Conservation (phyloP, 2,797 vertebrate genomes). For the Phoeniculus purpureus region DNA sequence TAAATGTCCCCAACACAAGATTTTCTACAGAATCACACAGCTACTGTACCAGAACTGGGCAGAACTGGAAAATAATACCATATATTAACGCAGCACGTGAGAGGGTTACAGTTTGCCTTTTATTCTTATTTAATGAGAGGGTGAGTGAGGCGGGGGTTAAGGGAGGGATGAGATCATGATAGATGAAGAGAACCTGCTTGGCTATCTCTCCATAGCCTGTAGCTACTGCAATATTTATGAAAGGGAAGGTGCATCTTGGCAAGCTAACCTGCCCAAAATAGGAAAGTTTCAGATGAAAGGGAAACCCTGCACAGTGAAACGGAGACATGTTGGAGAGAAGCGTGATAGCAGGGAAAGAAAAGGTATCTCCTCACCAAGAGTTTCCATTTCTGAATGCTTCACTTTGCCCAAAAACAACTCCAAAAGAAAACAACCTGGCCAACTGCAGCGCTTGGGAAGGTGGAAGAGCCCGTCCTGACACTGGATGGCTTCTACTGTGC, state of each 20-base stretch:
- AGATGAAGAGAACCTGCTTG: slow-evolving; percentile 72
- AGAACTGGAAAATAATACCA: slow-evolving; percentile 63
- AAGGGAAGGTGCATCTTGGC: slow-evolving; percentile 73
- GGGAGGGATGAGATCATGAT: slow-evolving; percentile 57
- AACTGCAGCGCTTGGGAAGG: not conserved
- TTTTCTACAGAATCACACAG: slow-evolving; percentile 12
- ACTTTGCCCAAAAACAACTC: not conserved
- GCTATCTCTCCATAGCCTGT: slow-evolving; percentile 70
- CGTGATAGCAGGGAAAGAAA: not conserved
- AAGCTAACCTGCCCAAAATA: slow-evolving; percentile 64
- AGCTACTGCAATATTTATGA: slow-evolving; percentile 72
- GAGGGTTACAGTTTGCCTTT: slow-evolving; percentile 65
- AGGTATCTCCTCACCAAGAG: not conserved
- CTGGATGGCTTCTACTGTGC: not conserved
- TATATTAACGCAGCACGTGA: slow-evolving; percentile 48
- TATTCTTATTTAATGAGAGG: slow-evolving; percentile 72
- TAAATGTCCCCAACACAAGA: not conserved
- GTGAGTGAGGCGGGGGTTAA: slow-evolving; percentile 61
- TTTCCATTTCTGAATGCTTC: slow-evolving; percentile 5
- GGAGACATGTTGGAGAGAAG: not conserved
- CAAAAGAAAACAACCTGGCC: not conserved
- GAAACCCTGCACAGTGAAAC: slow-evolving; percentile 50
- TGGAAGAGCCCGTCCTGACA: not conserved
- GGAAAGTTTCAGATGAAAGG: slow-evolving; percentile 71
- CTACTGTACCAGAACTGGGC: slow-evolving; percentile 43